Conservation (phyloP, 2,888 invertebrate species). For the Dendrolimus pini region DNA sequence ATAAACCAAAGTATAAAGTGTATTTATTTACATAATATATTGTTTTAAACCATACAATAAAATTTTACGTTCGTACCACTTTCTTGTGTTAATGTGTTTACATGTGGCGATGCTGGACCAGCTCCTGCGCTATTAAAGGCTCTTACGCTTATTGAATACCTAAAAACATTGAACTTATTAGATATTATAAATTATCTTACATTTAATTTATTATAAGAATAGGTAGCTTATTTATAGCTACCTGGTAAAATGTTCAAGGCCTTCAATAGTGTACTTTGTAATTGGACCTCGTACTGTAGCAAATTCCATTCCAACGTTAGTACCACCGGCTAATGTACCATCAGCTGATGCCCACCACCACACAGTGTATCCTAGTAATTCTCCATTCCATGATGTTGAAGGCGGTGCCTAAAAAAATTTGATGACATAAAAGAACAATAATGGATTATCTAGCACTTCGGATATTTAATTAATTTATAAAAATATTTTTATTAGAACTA, state of each 20-base stretch:
- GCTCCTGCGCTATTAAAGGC: slow-evolving; percentile 91
- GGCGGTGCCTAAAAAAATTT: slow-evolving; percentile 76
- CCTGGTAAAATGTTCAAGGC: slow-evolving; percentile 87
- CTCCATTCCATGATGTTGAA: slow-evolving; percentile 83
- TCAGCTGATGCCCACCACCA: slow-evolving; percentile 79
- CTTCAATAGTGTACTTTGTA: slow-evolving; percentile 82
- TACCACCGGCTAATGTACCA: slow-evolving; percentile 49
- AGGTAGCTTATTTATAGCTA: slow-evolving; percentile 13
- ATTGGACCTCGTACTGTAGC: slow-evolving; percentile 84
- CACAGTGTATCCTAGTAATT: slow-evolving; percentile 85
- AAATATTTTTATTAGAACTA: background rate
- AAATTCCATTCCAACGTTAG: slow-evolving; percentile 68
- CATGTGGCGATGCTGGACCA: slow-evolving; percentile 86
- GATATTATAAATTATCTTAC: background rate
- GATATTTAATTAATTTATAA: background rate
- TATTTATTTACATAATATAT: too few species aligned
- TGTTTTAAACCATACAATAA: too few species aligned
- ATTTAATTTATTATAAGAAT: background rate
- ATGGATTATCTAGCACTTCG: background rate
- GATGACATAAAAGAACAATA: background rate
- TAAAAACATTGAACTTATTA: slow-evolving; percentile 18
- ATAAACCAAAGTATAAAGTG: too few species aligned
- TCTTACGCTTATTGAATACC: slow-evolving; percentile 89
- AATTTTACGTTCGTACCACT: slow-evolving; percentile 75
- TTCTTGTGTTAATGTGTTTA: slow-evolving; percentile 89